These are phyloP conservation scores for Flabesymbios commensalis DNA, from an alignment of 2,888 invertebrate genomes.

Conservation along the genomic window DNA sequence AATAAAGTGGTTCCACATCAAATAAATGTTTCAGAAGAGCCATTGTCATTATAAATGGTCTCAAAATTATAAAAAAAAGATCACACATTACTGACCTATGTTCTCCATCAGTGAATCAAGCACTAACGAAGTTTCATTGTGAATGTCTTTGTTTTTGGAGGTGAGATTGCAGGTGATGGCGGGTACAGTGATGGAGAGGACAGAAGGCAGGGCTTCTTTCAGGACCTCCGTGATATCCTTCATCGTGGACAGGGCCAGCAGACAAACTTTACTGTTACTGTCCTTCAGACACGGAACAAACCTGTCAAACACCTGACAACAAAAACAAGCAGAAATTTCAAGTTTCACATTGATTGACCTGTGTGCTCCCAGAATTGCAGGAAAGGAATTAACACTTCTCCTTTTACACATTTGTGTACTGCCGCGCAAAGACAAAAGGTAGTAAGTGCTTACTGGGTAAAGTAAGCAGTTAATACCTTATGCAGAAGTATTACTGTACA, in stretches of 20 bases:
- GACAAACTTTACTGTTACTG: slow-evolving; percentile 60
- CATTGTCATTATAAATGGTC: no score
- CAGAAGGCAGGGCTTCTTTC: slow-evolving; percentile 42
- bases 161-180: slow-evolving; percentile 55
- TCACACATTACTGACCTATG: slow-evolving; percentile 52
- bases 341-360: no score
- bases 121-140: slow-evolving; percentile 47
- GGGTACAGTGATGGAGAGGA: slow-evolving; percentile 50
- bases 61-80: background rate
- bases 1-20: no score
- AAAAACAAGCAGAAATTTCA: no score
- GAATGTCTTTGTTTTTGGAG: slow-evolving; percentile 58
- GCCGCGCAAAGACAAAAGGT: no score
- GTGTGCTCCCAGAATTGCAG: no score
- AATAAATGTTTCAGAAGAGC: no score
- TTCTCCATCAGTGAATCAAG: slow-evolving; percentile 50
- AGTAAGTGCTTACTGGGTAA: no score
- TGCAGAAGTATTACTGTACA: no score
- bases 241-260: slow-evolving; percentile 55
- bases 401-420: no score
- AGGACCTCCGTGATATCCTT: slow-evolving; percentile 44
- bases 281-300: slow-evolving; percentile 59
- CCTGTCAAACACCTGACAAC: slow-evolving; percentile 20
- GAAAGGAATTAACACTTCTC: no score
- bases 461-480: no score